Base-by-base conservation (phyloP, 2,888 invertebrate species). In the Anagyrus pseudococci region DNA sequence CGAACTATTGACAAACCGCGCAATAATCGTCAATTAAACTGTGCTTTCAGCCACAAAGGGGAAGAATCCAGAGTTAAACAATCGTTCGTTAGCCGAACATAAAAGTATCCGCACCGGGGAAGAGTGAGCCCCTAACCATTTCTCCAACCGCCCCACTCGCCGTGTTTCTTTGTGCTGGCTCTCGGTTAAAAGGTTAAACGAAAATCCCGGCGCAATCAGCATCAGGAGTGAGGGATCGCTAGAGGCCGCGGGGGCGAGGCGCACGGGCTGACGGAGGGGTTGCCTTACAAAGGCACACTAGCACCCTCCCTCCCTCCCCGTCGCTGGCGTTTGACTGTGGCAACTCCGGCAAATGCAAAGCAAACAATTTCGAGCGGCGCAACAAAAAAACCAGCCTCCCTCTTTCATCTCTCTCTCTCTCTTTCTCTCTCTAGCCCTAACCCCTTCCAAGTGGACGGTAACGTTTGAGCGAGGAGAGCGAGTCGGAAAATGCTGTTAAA, bases 321-420 rank as follows among this genome's bases (percentile, higher is more conserved):
- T 17, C 8, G 2, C 22, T 40, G 49, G 13, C 40, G 52, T 48
- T 48, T 26, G 43, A 23, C 54, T 46, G 29, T 40, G 17, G 22
- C 46, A 50, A 43, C 60, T 48, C 58, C 50, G 62, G 43, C 49
- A 41, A 49, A 64, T 62, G 58, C 43, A 60, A 68, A 64, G 57
- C 58, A 62, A 60, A 68, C 59, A 58, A 52, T 59, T 57, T 48
- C 41, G 37, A 53, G 25, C 54, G 15, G 15, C n/a, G 33, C 23
- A 44, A 49, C 40, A 29, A 41, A 47, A 49, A 15, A 43, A 1
- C 4, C 23, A n/a, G n/a, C n/a, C n/a, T n/a, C n/a, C n/a, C n/a
- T n/a, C n/a, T n/a, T n/a, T n/a, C n/a, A n/a, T n/a, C n/a, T n/a
- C n/a, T n/a, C n/a, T n/a, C n/a, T n/a, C n/a, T n/a, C n/a, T n/a